phyloP scores from a whole-genome alignment of 2,888 invertebrate genomes.

The Argyresthia albistria region DNA sequence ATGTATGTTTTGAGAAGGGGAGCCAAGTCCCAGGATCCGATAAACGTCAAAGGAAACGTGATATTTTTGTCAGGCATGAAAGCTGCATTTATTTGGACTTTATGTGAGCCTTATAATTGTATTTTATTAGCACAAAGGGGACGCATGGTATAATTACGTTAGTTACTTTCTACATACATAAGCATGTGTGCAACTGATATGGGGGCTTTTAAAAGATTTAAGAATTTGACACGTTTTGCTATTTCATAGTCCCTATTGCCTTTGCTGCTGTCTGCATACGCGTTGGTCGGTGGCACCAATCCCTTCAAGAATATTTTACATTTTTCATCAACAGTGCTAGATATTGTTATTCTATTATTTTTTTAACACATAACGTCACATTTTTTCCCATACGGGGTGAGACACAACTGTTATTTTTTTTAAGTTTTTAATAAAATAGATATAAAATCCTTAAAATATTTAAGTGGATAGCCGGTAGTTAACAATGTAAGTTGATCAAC shows the following conservation, averaged over 20 bases:
- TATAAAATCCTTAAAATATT: too few species aligned
- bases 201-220: neutral
- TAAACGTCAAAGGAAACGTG: constrained; percentile 49
- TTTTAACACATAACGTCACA: too few species aligned
- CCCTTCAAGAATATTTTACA: neutral
- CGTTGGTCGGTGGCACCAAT: neutral
- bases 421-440: too few species aligned
- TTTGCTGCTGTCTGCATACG: neutral
- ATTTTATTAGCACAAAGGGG: neutral
- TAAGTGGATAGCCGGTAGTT: too few species aligned
- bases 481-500: too few species aligned
- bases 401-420: too few species aligned
- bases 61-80: constrained; percentile 53
- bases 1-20: constrained; percentile 51
- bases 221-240: too few species aligned
- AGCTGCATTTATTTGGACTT: constrained; percentile 43
- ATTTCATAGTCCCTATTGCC: neutral
- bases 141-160: constrained; percentile 5
- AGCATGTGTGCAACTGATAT: neutral
- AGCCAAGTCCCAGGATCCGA: constrained; percentile 49
- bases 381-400: too few species aligned
- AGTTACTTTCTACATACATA: neutral
- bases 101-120: constrained; percentile 15
- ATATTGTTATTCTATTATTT: too few species aligned
- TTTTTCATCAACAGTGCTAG: too few species aligned